A percentile compares a stretch with the other conserved stretches of the same genome.
phyloP scores from a whole-genome alignment of 2,888 invertebrate species.

The Cylindroiulus punctatus region DNA sequence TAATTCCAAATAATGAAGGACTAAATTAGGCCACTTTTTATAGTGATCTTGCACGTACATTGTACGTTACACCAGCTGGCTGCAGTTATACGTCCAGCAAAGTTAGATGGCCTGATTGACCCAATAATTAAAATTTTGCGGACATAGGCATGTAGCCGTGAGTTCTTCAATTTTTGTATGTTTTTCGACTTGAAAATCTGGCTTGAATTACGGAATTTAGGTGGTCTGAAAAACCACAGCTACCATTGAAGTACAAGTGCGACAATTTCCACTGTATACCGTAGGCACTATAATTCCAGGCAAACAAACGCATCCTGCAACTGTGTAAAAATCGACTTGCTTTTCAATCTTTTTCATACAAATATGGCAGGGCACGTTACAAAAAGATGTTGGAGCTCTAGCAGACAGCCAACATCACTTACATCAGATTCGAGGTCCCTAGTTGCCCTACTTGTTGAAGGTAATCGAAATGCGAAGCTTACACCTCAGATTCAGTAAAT shows the following conservation, averaged over 20 bases:
- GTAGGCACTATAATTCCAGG: too few relatives aligned
- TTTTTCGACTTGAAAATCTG: neutral
- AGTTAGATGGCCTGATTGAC: neutral
- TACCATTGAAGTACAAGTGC: neutral
- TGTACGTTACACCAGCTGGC: neutral
- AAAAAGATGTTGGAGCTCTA: neutral
- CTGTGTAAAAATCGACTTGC: neutral
- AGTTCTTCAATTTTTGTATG: neutral
- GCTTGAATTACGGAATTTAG: neutral
- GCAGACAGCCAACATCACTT: conserved; percentile 11
- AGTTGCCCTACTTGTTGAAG: conserved; percentile 6
- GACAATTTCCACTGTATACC: neutral
- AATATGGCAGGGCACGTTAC: neutral
- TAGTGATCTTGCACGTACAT: neutral
- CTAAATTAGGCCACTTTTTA: neutral
- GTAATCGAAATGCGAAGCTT: conserved; percentile 34
- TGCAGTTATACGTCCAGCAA: too few relatives aligned
- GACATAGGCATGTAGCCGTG: neutral
- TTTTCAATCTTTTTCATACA: neutral
- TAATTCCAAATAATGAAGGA: neutral
- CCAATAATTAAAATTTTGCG: neutral
- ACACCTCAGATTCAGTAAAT: neutral
- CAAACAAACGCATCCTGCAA: neutral
- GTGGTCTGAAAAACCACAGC: neutral
- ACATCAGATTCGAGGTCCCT: neutral